Evolutionary conservation across 2,113 vertebrate genomes (phyloP), one percentile per base, ranked within the genome.

Genomic region (Grus americana): DNA sequence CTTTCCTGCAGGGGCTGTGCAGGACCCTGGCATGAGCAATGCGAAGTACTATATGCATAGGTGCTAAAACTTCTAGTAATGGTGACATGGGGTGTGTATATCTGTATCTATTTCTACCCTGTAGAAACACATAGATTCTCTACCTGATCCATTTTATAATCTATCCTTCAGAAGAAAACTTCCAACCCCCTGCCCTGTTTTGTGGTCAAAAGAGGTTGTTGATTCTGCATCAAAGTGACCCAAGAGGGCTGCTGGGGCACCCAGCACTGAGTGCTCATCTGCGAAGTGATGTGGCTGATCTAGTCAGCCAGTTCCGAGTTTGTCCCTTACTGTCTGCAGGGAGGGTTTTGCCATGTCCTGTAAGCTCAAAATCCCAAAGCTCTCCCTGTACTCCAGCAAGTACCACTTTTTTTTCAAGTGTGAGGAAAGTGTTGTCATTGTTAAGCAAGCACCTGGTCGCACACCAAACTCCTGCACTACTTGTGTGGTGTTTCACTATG

Each of bases 41-140:
- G 42, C 42, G 21, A 61, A 76, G 73, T 18, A 52, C 32, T 24
- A 49, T 0, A 62, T 4, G 42, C 42, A n/a, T 36, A 58, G 42
- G 23, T 67, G 61, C 66, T 95, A 65, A 81, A 85, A 40, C 6
- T 44, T 49, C 8, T 13, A 65, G 22, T 42, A 40, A 38, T 5
- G 16, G 13, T 6, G 62, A 6, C 10, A 12, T 6, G 20, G 12
- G 0, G 0, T 58, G 12, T 58, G 26, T 40, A 4, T 24, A 52
- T 40, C 49, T 55, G 38, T 32, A 36, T 21, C 17, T 40, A 5
- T 34, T 50, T 46, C 40, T 85, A 7, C 8, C 24, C 19, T 54
- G 32, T 12, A 76, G 46, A 84, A 11, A 30, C 14, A 38, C 5
- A 7, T 2, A 18, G 52, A 23, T 62, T 40, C 49, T 90, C 49